phyloP scores from a whole-genome alignment of 2,113 vertebrate species.

The Thryonomys swinderianus region DNA sequence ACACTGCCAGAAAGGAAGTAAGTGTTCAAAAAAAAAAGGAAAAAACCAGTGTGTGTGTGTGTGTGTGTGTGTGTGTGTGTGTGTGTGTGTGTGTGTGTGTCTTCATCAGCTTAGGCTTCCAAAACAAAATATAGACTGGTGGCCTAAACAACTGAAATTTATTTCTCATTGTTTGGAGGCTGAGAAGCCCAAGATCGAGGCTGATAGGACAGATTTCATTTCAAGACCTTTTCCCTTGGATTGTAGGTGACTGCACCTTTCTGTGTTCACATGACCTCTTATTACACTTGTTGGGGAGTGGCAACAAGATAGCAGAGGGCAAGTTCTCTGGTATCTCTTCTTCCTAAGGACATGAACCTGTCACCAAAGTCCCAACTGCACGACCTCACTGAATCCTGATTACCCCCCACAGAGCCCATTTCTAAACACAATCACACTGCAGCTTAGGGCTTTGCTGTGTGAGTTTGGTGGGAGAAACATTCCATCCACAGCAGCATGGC shows the following conservation, averaged over 20 bases:
- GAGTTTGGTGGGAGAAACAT: background rate
- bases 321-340: background rate
- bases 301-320: background rate
- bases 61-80: background rate
- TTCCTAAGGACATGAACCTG: background rate
- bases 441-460: background rate
- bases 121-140: background rate
- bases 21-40: background rate
- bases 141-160: background rate
- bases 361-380: background rate
- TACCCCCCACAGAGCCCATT: background rate
- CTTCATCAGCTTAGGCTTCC: background rate
- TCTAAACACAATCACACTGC: background rate
- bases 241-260: background rate
- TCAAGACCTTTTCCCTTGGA: background rate
- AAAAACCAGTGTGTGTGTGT: background rate
- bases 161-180: background rate
- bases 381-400: background rate
- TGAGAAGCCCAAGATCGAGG: background rate
- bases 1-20: background rate
- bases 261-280: background rate
- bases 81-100: background rate
- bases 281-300: background rate
- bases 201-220: background rate
- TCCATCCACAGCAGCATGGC: background rate